Evolutionary conservation across 2,113 vertebrate species (phyloP).

Genomic region (Limanda limanda): DNA sequence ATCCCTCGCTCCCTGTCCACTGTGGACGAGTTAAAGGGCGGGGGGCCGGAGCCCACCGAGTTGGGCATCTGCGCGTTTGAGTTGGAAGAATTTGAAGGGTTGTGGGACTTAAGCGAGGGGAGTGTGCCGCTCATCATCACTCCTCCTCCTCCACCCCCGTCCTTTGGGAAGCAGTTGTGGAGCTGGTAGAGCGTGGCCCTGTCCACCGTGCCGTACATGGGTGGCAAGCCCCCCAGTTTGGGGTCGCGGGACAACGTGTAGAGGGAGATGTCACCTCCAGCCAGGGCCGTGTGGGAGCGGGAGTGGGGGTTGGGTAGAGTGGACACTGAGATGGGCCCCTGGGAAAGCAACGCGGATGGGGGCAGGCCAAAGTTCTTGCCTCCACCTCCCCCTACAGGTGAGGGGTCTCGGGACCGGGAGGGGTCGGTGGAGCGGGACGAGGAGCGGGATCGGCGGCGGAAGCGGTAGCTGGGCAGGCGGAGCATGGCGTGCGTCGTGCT

Average conservation of each 20-base stretch:
- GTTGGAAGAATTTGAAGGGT: constrained; percentile 82
- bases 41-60: constrained; percentile 87
- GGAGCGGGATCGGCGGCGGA: constrained; percentile 90
- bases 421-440: constrained; percentile 92
- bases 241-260: constrained; percentile 92
- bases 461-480: constrained; percentile 92
- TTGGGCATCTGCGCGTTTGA: constrained; percentile 83
- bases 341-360: constrained; percentile 81
- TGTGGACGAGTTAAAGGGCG: constrained; percentile 82
- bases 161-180: constrained; percentile 93
- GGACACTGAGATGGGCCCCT: constrained; percentile 84
- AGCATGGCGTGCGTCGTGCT: constrained; percentile 91
- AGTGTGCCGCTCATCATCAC: constrained; percentile 85
- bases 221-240: constrained; percentile 85
- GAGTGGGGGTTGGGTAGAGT: constrained; percentile 86
- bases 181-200: constrained; percentile 90
- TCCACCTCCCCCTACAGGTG: constrained; percentile 81
- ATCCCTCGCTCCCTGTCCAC: constrained; percentile 84
- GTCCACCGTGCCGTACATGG: constrained; percentile 85
- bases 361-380: constrained; percentile 84
- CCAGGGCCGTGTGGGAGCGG: constrained; percentile 80
- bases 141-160: constrained; percentile 73
- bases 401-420: constrained; percentile 86
- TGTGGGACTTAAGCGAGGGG: constrained; percentile 84
- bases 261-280: constrained; percentile 90